Conservation (phyloP, 2,113 vertebrate genomes). For the Rattus rattus region DNA sequence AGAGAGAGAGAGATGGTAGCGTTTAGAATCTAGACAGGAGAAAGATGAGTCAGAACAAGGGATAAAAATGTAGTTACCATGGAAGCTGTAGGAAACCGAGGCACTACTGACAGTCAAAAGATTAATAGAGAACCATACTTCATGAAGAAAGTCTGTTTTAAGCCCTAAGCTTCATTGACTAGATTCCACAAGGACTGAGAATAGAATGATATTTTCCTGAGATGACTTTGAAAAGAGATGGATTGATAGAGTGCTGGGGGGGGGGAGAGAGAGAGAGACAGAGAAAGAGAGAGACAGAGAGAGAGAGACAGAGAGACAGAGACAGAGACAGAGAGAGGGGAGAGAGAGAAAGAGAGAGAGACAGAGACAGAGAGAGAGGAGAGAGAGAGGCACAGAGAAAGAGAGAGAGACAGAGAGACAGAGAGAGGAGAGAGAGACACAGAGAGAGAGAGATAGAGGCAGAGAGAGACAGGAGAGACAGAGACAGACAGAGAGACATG, state of each 20-base stretch:
- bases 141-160: neutral
- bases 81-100: neutral
- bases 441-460: neutral
- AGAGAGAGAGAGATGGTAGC: neutral
- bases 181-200: neutral
- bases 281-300: slow-evolving; percentile 38
- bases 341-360: no score
- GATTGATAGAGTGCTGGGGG: neutral
- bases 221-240: neutral
- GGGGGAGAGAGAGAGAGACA: neutral
- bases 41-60: neutral
- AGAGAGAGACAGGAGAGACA: neutral
- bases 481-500: no score
- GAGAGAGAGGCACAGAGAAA: neutral
- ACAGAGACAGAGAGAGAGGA: neutral
- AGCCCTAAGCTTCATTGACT: neutral
- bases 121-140: neutral
- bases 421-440: neutral
- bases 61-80: neutral
- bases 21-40: slow-evolving; percentile 45
- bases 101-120: neutral
- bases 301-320: neutral
- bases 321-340: no score
- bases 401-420: slow-evolving; percentile 2
- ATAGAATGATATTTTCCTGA: neutral